Percentiles rank a stretch among this genome's conserved stretches.
Evolutionary conservation across 2,888 invertebrate genomes (phyloP).

Genomic region (Ashinkailepas kermadecensis): DNA sequence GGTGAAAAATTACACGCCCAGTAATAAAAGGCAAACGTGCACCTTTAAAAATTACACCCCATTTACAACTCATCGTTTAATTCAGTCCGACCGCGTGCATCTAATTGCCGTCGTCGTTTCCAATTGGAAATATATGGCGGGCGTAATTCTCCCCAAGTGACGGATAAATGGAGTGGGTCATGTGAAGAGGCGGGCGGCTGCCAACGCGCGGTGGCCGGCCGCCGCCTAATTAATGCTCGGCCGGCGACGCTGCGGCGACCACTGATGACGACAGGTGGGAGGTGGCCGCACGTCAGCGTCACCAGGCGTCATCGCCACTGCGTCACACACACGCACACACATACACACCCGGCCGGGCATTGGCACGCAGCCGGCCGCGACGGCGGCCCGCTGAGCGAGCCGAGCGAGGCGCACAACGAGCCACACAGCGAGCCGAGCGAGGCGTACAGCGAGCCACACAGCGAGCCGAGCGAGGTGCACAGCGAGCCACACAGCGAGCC

Average conservation of each 20-base stretch:
- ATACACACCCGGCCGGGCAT: no score
- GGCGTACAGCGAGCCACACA: no score
- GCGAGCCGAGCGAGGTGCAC: no score
- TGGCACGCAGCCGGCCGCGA: no score
- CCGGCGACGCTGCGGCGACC: neutral
- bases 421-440: no score
- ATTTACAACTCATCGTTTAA: constrained; percentile 23
- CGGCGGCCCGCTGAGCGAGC: no score
- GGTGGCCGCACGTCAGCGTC: neutral
- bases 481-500: no score
- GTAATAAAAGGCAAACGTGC: constrained; percentile 23
- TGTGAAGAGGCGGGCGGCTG: neutral
- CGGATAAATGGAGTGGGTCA: neutral
- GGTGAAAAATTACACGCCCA: neutral
- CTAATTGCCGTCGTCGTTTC: constrained; percentile 15
- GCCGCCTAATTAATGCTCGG: neutral
- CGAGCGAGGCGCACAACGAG: no score
- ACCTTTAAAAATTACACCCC: constrained; percentile 23
- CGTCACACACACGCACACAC: neutral
- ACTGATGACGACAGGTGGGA: neutral
- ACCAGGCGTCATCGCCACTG: neutral
- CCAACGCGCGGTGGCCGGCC: neutral
- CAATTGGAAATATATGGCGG: constrained; percentile 15
- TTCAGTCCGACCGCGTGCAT: constrained; percentile 19
- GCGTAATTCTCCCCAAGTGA: neutral